Evolutionary conservation across 2,113 vertebrate species (phyloP).

Genomic region (Plecturocebus donacophilus): DNA sequence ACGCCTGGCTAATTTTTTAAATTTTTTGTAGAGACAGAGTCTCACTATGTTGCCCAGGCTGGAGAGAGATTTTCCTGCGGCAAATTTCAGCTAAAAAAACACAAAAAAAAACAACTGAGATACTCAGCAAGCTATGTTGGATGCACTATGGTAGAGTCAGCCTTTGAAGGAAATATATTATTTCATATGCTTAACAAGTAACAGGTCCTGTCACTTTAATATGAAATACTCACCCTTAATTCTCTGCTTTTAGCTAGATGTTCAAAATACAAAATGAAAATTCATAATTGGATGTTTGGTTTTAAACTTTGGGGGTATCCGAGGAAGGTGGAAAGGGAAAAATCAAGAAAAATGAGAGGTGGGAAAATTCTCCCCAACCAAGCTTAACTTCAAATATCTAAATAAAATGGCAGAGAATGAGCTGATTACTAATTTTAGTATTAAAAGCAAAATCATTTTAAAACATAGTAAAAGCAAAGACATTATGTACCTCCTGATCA

Average conservation of each 20-base stretch:
- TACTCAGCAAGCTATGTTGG: not conserved
- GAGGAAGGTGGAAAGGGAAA: not conserved
- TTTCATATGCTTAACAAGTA: not conserved
- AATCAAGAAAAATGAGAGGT: slow-evolving; percentile 30
- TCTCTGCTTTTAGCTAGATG: slow-evolving; percentile 3
- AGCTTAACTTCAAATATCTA: slow-evolving; percentile 3
- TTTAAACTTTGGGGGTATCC: not conserved
- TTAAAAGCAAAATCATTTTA: not conserved
- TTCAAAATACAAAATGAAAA: slow-evolving; percentile 19
- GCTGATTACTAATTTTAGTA: not conserved
- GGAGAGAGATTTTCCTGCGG: too few species aligned
- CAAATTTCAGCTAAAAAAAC: too few species aligned
- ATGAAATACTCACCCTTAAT: not conserved
- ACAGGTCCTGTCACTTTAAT: not conserved
- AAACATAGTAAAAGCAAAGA: not conserved
- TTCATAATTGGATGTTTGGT: not conserved
- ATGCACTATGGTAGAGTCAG: not conserved
- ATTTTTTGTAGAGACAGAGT: too few species aligned
- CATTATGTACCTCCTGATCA: not conserved
- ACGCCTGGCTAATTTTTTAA: not conserved
- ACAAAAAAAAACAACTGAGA: not conserved
- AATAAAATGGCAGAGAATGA: not conserved
- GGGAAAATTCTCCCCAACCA: not conserved
- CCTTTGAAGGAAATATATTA: not conserved
- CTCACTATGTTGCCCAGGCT: not conserved